Conservation (phyloP, 2,113 vertebrate genomes). For the Ariopsis seemanni region DNA sequence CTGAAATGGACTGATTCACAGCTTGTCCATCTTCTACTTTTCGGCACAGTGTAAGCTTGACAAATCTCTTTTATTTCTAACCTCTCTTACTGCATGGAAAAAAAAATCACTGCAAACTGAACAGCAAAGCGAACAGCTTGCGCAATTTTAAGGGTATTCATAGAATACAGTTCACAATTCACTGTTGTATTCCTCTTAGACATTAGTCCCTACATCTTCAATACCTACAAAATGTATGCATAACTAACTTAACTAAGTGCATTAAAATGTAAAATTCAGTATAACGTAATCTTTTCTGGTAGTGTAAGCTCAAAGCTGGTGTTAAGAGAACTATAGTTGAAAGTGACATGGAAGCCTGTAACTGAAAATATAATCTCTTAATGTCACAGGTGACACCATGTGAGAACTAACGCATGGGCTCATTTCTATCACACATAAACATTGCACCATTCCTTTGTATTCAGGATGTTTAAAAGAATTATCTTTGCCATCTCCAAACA, state of each 20-base stretch:
- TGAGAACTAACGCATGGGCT: constrained; percentile 16
- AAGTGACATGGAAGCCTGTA: constrained; percentile 23
- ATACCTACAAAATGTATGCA: constrained; percentile 44
- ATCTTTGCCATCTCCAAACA: constrained; percentile 64
- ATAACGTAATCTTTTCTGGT: not conserved
- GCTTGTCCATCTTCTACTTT: constrained; percentile 61
- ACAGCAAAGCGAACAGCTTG: constrained; percentile 66
- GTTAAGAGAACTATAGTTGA: constrained; percentile 9
- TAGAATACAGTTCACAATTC: constrained; percentile 73
- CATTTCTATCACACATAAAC: constrained; percentile 65
- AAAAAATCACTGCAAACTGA: constrained; percentile 35
- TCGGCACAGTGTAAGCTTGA: constrained; percentile 93
- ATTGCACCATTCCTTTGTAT: constrained; percentile 65
- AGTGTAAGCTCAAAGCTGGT: constrained; percentile 31
- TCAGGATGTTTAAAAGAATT: constrained; percentile 65
- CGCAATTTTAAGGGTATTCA: constrained; percentile 77
- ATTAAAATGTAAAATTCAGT: constrained; percentile 15
- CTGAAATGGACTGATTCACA: constrained; percentile 66
- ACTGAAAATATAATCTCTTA: not conserved
- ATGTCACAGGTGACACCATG: not conserved
- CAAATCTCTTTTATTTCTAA: constrained; percentile 73
- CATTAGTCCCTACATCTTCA: constrained; percentile 35
- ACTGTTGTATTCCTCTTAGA: constrained; percentile 58
- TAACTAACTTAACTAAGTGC: constrained; percentile 35
- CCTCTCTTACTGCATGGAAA: constrained; percentile 35